These are phyloP conservation scores for Sebastes ruberrimus DNA, from an alignment of 2,797 vertebrate species.

Conservation along the genomic window DNA sequence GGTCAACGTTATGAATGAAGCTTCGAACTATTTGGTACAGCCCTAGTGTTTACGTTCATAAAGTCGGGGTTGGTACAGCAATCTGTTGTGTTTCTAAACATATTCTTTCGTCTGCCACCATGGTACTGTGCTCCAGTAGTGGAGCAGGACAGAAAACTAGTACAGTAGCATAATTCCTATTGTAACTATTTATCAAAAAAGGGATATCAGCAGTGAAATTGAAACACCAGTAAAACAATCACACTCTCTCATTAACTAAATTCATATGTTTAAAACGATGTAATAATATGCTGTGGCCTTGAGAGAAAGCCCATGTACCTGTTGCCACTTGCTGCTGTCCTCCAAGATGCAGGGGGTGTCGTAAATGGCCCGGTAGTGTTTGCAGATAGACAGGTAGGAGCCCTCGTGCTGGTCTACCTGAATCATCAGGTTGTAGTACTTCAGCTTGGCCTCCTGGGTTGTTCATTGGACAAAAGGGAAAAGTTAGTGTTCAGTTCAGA, in stretches of 20 bases:
- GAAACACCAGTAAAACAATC: background rate
- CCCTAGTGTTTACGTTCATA: background rate
- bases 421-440: slow-evolving; percentile 99
- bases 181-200: background rate
- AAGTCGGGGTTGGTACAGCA: background rate
- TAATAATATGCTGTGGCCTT: background rate
- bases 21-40: too few species aligned
- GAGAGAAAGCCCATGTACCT: slow-evolving; percentile 81
- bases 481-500: background rate
- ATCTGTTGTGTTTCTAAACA: background rate
- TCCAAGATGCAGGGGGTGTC: slow-evolving; percentile 98
- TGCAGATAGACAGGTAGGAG: slow-evolving; percentile 98
- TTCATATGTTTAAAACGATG: background rate
- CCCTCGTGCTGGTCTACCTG: slow-evolving; percentile 98
- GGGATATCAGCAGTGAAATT: background rate
- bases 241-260: background rate
- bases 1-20: too few species aligned
- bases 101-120: background rate
- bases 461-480: background rate
- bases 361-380: slow-evolving; percentile 98
- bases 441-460: slow-evolving; percentile 92
- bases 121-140: background rate
- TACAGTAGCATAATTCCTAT: background rate
- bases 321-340: slow-evolving; percentile 96
- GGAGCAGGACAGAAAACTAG: background rate